Percentiles rank a stretch among this genome's conserved stretches.
phyloP scores from a whole-genome alignment of 2,113 vertebrate species.

The Corydoras sp. region DNA sequence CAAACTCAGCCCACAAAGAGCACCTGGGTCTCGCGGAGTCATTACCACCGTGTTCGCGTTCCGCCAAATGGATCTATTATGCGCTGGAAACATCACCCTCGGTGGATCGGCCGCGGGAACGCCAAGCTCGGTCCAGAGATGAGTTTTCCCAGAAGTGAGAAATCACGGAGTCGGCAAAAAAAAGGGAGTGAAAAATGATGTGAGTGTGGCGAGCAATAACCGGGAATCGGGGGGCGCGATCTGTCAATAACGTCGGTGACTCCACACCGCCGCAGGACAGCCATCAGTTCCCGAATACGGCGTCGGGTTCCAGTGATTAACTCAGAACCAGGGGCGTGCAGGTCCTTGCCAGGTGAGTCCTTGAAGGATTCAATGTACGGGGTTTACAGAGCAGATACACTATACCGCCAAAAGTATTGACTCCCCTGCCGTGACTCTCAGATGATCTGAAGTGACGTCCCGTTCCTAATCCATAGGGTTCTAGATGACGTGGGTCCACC shows the following conservation, averaged over 20 bases:
- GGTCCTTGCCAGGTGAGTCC: too few relatives aligned
- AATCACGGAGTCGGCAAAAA: conserved; percentile 6
- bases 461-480: too few relatives aligned
- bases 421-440: too few relatives aligned
- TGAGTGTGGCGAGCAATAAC: not conserved
- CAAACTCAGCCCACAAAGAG: conserved; percentile 47
- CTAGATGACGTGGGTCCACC: too few relatives aligned
- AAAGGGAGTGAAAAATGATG: conserved; percentile 8
- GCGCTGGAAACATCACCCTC: conserved; percentile 19
- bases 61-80: conserved; percentile 21
- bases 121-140: conserved; percentile 1
- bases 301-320: not conserved
- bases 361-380: too few relatives aligned
- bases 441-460: too few relatives aligned
- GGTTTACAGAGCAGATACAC: too few relatives aligned
- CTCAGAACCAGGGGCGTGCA: not conserved
- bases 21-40: conserved; percentile 46
- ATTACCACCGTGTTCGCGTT: conserved; percentile 13
- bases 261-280: conserved; percentile 2
- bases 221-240: not conserved
- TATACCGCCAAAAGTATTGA: too few relatives aligned
- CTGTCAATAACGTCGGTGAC: not conserved
- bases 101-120: conserved; percentile 14
- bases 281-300: conserved; percentile 11
- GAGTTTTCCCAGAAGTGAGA: conserved; percentile 18